Percentiles rank a stretch among this genome's conserved stretches.
phyloP scores from a whole-genome alignment of 2,113 vertebrate genomes.

The Cephalopholis sonnerati region DNA sequence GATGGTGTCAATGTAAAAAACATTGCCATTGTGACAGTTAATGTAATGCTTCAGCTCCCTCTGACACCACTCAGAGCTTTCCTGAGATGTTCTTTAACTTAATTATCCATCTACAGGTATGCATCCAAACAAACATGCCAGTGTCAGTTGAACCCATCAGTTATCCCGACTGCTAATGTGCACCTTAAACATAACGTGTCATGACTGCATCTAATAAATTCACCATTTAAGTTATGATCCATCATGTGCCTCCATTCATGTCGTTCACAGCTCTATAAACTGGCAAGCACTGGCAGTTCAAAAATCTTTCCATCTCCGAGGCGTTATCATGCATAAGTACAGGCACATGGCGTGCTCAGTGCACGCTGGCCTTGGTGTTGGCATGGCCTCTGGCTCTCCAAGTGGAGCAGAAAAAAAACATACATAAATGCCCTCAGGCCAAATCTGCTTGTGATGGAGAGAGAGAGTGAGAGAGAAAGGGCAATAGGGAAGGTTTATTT shows the following conservation, averaged over 20 bases:
- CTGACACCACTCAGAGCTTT: slow-evolving; percentile 5
- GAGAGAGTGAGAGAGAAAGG: slow-evolving; percentile 19
- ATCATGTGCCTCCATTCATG: slow-evolving; percentile 7
- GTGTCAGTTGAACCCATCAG: slow-evolving; percentile 9
- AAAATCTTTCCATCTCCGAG: slow-evolving; percentile 13
- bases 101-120: slow-evolving; percentile 26
- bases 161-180: not conserved
- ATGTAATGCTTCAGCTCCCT: slow-evolving; percentile 14
- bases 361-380: slow-evolving; percentile 53
- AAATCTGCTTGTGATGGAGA: slow-evolving; percentile 55
- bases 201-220: slow-evolving; percentile 11
- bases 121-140: slow-evolving; percentile 27
- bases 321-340: slow-evolving; percentile 37
- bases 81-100: slow-evolving; percentile 23
- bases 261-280: slow-evolving; percentile 15
- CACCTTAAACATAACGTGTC: slow-evolving; percentile 10
- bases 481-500: slow-evolving; percentile 40
- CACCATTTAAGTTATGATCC: not conserved
- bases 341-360: not conserved
- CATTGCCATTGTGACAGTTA: slow-evolving; percentile 19
- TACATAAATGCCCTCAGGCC: slow-evolving; percentile 58
- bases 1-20: not conserved
- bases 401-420: slow-evolving; percentile 51
- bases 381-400: slow-evolving; percentile 66
- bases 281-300: slow-evolving; percentile 2